These are phyloP conservation scores for Nesometra sesokonis DNA, from an alignment of 35 echinoderm and acorn worm species.

Conservation along the genomic window DNA sequence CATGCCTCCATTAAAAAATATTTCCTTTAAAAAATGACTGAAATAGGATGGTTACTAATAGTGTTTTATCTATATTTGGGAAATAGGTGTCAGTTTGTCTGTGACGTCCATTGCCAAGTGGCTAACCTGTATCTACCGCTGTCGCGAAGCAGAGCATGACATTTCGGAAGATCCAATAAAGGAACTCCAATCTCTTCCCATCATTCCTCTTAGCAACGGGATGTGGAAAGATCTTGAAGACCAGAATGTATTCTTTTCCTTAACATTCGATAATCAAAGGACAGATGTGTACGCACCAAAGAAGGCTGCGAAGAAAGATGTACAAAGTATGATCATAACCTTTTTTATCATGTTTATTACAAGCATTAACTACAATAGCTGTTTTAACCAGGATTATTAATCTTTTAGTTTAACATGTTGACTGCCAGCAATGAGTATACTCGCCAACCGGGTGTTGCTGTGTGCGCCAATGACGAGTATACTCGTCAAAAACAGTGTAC, in stretches of 20 bases:
- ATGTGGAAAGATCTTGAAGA: slow-evolving; percentile 3
- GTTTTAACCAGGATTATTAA: no score
- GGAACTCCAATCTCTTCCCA: slow-evolving; percentile 17
- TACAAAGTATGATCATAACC: neutral
- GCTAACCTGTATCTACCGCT: slow-evolving; percentile 30
- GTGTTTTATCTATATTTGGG: no score
- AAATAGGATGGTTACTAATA: no score
- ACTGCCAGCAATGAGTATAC: no score
- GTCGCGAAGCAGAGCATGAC: slow-evolving; percentile 21
- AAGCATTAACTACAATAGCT: no score
- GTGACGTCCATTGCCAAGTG: slow-evolving; percentile 22
- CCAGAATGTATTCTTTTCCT: slow-evolving; percentile 27
- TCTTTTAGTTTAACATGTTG: no score
- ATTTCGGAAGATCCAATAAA: slow-evolving; percentile 15
- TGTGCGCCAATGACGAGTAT: no score
- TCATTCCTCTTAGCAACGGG: slow-evolving; percentile 33
- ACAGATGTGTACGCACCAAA: neutral
- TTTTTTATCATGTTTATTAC: neutral
- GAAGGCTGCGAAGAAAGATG: neutral
- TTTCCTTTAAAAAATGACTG: no score
- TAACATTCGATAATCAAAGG: slow-evolving; percentile 10
- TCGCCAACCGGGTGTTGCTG: no score
- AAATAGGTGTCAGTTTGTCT: slow-evolving; percentile 13
- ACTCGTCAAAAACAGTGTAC: no score
- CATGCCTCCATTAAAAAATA: no score